phyloP scores from a whole-genome alignment of 1,140 invertebrate genomes.

The Magallana gigas region DNA sequence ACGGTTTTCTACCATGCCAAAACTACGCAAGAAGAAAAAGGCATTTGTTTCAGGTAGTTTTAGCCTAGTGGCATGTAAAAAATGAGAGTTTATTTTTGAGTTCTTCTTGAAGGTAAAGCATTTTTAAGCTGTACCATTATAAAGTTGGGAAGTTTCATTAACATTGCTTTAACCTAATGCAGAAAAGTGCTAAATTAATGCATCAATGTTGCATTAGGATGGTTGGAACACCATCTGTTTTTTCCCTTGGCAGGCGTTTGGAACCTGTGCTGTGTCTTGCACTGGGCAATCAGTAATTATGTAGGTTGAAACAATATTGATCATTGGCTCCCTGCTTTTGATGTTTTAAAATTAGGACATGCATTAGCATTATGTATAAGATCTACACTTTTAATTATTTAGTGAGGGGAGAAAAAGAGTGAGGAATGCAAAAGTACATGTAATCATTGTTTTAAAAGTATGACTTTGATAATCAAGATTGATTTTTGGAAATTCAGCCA shows the following conservation, averaged over 20 bases:
- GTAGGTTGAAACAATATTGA: neutral
- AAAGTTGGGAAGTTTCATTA: neutral
- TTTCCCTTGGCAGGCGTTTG: conserved; percentile 1
- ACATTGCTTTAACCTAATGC: neutral
- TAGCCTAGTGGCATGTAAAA: too few species aligned
- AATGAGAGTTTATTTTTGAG: neutral
- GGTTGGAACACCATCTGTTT: neutral
- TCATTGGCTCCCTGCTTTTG: neutral
- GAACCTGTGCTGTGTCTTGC: neutral
- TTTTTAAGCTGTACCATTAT: neutral
- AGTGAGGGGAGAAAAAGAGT: neutral
- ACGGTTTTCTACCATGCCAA: conserved; percentile 26
- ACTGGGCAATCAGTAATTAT: neutral
- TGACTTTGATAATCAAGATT: too few species aligned
- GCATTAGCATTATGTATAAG: neutral
- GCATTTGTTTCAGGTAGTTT: neutral
- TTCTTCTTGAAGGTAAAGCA: neutral
- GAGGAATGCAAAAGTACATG: too few species aligned
- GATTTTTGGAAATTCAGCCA: too few species aligned
- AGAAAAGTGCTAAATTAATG: conserved; percentile 15
- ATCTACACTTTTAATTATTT: conserved; percentile 6
- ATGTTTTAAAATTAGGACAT: neutral
- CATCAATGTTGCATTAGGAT: neutral
- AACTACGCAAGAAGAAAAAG: conserved; percentile 35
- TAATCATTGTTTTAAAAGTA: too few species aligned